Evolutionary conservation across 2,797 vertebrate species (phyloP).

Genomic region (Sandelia bainsii): DNA sequence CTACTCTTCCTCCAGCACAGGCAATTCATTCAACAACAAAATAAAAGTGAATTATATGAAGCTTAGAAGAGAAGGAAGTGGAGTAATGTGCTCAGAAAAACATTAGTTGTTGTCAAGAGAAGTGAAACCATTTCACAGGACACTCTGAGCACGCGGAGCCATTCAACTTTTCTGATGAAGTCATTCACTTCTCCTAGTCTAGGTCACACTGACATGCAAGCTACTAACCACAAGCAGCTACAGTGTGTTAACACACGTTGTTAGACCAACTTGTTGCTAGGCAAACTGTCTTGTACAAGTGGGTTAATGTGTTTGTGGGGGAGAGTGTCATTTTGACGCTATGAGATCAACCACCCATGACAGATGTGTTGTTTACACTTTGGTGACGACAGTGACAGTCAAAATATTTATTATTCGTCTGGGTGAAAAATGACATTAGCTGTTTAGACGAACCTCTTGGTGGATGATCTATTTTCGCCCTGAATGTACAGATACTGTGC

Average conservation of each 20-base stretch:
- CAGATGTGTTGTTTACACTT: slow-evolving; percentile 18
- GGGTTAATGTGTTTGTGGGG: not conserved
- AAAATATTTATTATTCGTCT: slow-evolving; percentile 18
- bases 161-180: slow-evolving; percentile 56
- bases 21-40: not conserved
- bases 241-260: not conserved
- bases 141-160: not conserved
- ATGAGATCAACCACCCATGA: slow-evolving; percentile 22
- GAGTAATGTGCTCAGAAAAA: slow-evolving; percentile 38
- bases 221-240: not conserved
- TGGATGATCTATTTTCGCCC: not conserved
- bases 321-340: not conserved
- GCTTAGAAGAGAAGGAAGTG: slow-evolving; percentile 39
- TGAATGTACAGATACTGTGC: not conserved
- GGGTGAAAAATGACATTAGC: not conserved
- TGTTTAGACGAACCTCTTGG: not conserved
- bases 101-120: slow-evolving; percentile 12
- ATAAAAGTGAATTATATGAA: slow-evolving; percentile 5
- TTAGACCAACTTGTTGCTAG: not conserved
- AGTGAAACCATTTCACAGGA: slow-evolving; percentile 56
- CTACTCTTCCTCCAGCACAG: not conserved
- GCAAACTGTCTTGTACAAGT: not conserved
- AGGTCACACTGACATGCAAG: slow-evolving; percentile 43
- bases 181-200: slow-evolving; percentile 45
- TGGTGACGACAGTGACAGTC: slow-evolving; percentile 2